A percentile compares a stretch with the other conserved stretches of the same genome.
phyloP scores from a whole-genome alignment of 2,113 vertebrate species.

The Nesoenas mayeri region DNA sequence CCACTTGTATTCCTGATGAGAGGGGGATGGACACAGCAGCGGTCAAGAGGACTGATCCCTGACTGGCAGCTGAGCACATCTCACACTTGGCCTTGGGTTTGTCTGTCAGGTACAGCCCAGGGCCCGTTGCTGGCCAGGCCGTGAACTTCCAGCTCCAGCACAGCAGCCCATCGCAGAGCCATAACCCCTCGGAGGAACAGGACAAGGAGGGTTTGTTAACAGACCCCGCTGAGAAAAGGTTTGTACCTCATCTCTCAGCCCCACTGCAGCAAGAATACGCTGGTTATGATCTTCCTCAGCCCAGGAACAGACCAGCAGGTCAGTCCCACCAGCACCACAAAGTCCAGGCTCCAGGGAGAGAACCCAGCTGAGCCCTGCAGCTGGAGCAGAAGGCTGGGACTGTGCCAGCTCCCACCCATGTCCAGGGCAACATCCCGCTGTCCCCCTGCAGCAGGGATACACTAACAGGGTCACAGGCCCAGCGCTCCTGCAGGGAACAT shows the following conservation, averaged over 20 bases:
- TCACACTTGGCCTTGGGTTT: background rate
- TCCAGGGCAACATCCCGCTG: background rate
- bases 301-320: background rate
- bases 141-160: constrained; percentile 35
- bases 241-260: background rate
- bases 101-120: constrained; percentile 24
- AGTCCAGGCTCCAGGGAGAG: background rate
- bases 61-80: background rate
- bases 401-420: accelerated
- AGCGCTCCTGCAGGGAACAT: background rate
- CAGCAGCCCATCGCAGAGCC: background rate
- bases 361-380: background rate
- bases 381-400: background rate
- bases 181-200: background rate
- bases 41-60: background rate
- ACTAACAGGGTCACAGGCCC: background rate
- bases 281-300: background rate
- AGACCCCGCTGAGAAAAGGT: constrained; percentile 71
- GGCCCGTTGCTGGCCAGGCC: background rate
- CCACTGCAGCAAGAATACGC: accelerated
- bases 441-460: background rate
- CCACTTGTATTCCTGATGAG: background rate
- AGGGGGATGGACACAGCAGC: background rate
- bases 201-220: background rate
- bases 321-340: background rate